Evolutionary conservation across 1,140 invertebrate genomes (phyloP), one percentile per base, ranked within the genome.

Genomic region (Calosoma granatense): DNA sequence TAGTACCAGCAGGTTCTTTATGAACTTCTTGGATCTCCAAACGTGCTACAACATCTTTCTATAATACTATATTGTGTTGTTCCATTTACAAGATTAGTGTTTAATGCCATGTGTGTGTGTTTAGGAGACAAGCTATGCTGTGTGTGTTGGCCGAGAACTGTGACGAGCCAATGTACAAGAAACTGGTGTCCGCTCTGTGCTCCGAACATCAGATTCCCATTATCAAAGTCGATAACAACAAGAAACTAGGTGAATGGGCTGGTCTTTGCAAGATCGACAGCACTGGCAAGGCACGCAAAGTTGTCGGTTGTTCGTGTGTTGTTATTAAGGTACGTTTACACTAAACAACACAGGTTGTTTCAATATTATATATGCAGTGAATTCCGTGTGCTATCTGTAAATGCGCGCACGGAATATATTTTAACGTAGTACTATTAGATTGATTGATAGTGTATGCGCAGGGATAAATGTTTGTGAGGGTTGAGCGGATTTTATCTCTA

Each of bases 251-350:
- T 22, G 97, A 99, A 82, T 98, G 96, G 95, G 89, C 94, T 60
- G 97, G 97, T 61, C 81, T 99, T 26, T 99, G 97, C 78, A 99
- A 99, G 81, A 95, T 98, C 69, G 97, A 99, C 77, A 97, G 92
- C 68, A 92, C 97, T 64, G 97, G 97, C 60, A 98, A 98, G 75
- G 93, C 97, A 43, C 85, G 97, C 60, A 99, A 99, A 80, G 93
- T 99, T 63, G 95, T 98, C 66, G 93, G 94, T 39, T 99, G 97
- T 77, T 97, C 94, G 1, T 97, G 95, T 74, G 94, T 98, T 56
- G 96, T 98, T 43, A 92, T 99, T 70, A 95, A 88, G 81, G 88
- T 89, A 71, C 77, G 66, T 60, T 59, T 43, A 53, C 56, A 56
- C 51, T 63, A 54, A 22, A 1, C 47, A 59, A 59, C n/a, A n/a